phyloP scores from a whole-genome alignment of 2,113 vertebrate genomes.

The Oncorhynchus gorbuscha region DNA sequence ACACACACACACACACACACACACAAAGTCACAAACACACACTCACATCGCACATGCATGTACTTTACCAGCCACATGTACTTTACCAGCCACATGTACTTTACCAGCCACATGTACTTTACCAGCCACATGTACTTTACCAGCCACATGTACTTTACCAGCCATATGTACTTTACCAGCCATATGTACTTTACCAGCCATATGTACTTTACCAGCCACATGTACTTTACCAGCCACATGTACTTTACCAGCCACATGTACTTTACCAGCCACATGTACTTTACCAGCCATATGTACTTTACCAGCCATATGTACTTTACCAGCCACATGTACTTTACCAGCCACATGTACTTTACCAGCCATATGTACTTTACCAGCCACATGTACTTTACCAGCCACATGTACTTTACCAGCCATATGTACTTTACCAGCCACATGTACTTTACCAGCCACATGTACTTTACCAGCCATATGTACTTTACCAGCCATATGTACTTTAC shows the following conservation, averaged over 20 bases:
- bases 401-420: conserved; percentile 38
- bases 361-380: conserved; percentile 31
- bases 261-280: conserved; percentile 36
- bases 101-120: conserved; percentile 30
- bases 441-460: conserved; percentile 37
- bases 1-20: neutral
- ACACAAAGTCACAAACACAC: conserved; percentile 19
- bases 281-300: conserved; percentile 32
- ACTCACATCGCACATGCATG: conserved; percentile 35
- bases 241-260: conserved; percentile 36
- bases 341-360: conserved; percentile 33
- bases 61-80: no score
- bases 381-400: conserved; percentile 38
- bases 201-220: conserved; percentile 39
- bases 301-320: conserved; percentile 35
- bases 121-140: conserved; percentile 36
- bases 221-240: conserved; percentile 38
- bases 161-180: conserved; percentile 33
- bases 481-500: no score
- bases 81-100: conserved; percentile 26
- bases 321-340: conserved; percentile 33
- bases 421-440: conserved; percentile 36
- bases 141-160: conserved; percentile 33
- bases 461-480: neutral
- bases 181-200: conserved; percentile 31